Conservation (phyloP, 1,140 invertebrate species). For the Bactericera cockerelli region DNA sequence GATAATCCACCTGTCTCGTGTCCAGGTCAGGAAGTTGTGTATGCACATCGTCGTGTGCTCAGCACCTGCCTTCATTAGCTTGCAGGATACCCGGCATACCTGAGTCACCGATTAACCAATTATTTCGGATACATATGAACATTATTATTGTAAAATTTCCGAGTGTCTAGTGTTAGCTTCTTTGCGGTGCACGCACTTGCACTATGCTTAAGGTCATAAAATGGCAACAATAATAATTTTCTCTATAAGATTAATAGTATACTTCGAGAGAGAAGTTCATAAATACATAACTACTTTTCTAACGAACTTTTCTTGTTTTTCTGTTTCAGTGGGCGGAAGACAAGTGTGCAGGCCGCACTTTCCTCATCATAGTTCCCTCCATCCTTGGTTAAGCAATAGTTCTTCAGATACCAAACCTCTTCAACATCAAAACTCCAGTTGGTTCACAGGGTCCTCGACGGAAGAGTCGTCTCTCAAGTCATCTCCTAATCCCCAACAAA, state of each 20-base stretch:
- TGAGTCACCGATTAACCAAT: too few relatives aligned
- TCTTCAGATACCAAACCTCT: conserved; percentile 11
- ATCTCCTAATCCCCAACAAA: conserved; percentile 8
- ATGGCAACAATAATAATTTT: too few relatives aligned
- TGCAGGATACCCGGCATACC: not conserved
- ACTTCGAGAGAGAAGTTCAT: too few relatives aligned
- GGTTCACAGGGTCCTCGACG: conserved; percentile 13
- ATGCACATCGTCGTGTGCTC: not conserved
- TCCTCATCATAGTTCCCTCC: conserved; percentile 18
- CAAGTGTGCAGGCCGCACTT: conserved; percentile 21
- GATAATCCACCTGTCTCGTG: conserved; percentile 5
- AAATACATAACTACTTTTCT: not conserved
- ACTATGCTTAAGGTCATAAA: too few relatives aligned
- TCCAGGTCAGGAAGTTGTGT: conserved; percentile 5
- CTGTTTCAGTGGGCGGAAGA: conserved; percentile 17
- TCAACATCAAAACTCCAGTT: conserved; percentile 11
- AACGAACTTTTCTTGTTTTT: not conserved
- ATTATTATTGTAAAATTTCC: too few relatives aligned
- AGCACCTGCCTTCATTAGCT: not conserved
- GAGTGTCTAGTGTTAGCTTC: too few relatives aligned
- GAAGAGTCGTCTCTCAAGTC: not conserved
- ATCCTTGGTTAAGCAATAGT: conserved; percentile 16
- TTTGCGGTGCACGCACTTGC: too few relatives aligned
- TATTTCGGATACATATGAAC: too few relatives aligned
- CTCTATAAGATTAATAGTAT: too few relatives aligned